A percentile compares a stretch with the other conserved stretches of the same genome.
Evolutionary conservation across 2,888 invertebrate genomes (phyloP).

Genomic region (Meteorus cinctellus): DNA sequence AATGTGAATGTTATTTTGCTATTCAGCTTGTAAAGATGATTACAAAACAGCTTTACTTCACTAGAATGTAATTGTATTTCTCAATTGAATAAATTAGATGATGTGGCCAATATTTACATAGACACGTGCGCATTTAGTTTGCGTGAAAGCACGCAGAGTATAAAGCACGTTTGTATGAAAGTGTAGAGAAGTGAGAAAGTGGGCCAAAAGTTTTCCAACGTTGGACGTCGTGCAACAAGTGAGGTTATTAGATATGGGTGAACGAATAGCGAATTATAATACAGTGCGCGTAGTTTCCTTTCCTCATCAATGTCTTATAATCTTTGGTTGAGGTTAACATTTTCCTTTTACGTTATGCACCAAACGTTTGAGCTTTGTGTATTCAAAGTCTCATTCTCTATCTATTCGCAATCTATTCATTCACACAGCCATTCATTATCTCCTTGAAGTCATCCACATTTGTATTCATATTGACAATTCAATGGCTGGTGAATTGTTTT

Average conservation of each 20-base stretch:
- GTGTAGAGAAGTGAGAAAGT: neutral
- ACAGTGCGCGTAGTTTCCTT: conserved; percentile 66
- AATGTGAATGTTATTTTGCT: too few relatives aligned
- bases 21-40: too few relatives aligned
- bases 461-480: too few relatives aligned
- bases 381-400: neutral
- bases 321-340: neutral
- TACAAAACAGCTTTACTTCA: too few relatives aligned
- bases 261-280: conserved; percentile 68
- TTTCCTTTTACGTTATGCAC: too few relatives aligned
- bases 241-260: conserved; percentile 71
- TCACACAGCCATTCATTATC: too few relatives aligned
- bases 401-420: neutral
- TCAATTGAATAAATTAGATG: too few relatives aligned
- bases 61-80: too few relatives aligned
- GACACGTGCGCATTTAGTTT: neutral
- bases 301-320: conserved; percentile 63
- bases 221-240: conserved; percentile 67
- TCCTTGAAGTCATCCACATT: too few relatives aligned
- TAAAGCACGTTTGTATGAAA: neutral
- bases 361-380: too few relatives aligned
- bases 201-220: conserved; percentile 45
- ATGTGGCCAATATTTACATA: neutral
- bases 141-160: neutral
- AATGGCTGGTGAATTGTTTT: too few relatives aligned